Percentiles rank a stretch among this genome's conserved stretches.
Evolutionary conservation across 1,140 invertebrate species (phyloP).

Genomic region (Heliothis subflexa): DNA sequence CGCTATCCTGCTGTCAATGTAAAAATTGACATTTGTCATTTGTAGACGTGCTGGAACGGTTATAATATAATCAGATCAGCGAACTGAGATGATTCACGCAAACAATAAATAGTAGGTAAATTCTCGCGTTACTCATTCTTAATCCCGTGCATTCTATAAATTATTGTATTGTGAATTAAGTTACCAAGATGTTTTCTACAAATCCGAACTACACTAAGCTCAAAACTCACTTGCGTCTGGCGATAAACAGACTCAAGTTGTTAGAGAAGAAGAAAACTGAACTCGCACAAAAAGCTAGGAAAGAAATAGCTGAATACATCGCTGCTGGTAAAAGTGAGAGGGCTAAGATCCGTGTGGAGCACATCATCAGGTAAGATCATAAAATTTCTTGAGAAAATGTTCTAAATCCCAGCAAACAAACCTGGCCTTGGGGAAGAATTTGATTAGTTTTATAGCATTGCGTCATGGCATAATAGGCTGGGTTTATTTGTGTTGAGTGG

Average conservation of each 20-base stretch:
- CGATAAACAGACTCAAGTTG: conserved; percentile 97
- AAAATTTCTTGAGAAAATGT: conserved; percentile 11
- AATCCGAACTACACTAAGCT: conserved; percentile 97
- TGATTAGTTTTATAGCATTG: conserved; percentile 32
- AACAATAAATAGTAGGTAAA: conserved; percentile 39
- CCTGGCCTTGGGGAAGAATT: not conserved
- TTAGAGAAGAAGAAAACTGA: conserved; percentile 99
- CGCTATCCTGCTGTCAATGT: conserved; percentile 13
- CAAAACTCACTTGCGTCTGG: conserved; percentile 97
- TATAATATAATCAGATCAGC: not conserved
- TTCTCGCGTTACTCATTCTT: conserved; percentile 39
- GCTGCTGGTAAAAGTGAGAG: conserved; percentile 95
- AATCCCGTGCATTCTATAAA: conserved; percentile 5
- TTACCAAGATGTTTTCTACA: conserved; percentile 93
- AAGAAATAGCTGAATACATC: conserved; percentile 99
- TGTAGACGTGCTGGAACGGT: not conserved
- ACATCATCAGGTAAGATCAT: conserved; percentile 93
- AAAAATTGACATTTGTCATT: not conserved
- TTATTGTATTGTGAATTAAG: conserved; percentile 12
- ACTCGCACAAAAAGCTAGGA: conserved; percentile 96
- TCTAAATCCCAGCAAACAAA: not conserved
- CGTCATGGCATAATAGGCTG: conserved; percentile 26
- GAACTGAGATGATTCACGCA: conserved; percentile 25
- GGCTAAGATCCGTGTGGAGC: conserved; percentile 98
- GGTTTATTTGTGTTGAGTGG: not conserved